phyloP scores from a whole-genome alignment of 2,888 invertebrate genomes.

The Ophraella communa region DNA sequence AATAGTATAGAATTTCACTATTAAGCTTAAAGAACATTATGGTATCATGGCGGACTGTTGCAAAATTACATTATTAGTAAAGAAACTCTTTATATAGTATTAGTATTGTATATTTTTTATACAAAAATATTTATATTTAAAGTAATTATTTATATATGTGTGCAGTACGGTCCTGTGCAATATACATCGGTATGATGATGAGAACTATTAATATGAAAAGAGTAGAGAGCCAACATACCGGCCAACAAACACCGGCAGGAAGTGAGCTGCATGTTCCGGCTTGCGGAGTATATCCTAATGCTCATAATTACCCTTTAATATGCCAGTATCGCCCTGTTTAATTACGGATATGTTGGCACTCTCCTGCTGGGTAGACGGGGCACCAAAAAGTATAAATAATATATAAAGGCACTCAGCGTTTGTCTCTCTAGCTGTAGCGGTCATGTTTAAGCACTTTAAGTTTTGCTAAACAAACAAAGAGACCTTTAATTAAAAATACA shows the following conservation, averaged over 20 bases:
- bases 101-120: too few species aligned
- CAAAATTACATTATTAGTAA: too few species aligned
- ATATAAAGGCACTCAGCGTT: conserved; percentile 32
- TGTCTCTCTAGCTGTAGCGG: background rate
- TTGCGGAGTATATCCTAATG: conserved; percentile 47
- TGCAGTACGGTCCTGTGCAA: background rate
- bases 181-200: background rate
- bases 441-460: background rate
- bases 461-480: too few species aligned
- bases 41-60: too few species aligned
- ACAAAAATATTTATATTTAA: too few species aligned
- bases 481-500: too few species aligned
- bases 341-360: conserved; percentile 41
- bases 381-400: conserved; percentile 43
- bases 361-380: conserved; percentile 25
- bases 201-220: background rate
- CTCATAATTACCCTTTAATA: conserved; percentile 54
- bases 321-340: conserved; percentile 45
- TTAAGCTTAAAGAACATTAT: too few species aligned
- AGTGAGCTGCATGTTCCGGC: conserved; percentile 49
- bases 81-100: too few species aligned
- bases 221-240: background rate
- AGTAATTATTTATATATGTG: too few species aligned
- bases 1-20: too few species aligned
- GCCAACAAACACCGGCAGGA: conserved; percentile 39